Evolutionary conservation across 2,113 vertebrate genomes (phyloP), one percentile per base, ranked within the genome.

Genomic region (Neodon shergylaensis): DNA sequence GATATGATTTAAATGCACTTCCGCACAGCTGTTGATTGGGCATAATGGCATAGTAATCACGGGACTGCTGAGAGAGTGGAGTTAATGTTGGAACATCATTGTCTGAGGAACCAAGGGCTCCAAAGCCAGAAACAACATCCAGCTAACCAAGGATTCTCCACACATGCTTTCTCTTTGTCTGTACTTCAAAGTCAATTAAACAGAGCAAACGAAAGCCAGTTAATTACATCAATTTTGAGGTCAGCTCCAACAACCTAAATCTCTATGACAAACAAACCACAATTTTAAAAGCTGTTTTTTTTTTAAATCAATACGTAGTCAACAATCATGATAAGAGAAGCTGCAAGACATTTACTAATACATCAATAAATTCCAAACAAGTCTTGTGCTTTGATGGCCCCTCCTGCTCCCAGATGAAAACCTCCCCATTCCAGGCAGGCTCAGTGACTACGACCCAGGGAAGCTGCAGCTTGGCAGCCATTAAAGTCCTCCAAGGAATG

Each of bases 1-100:
- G 94, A 94, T 94, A 93, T 90, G 90, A 96, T 97, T 92, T 83
- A 97, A 96, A 97, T 97, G 88, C 49, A 49, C 92, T 97, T 97
- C 88, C 0, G 3, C 86, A 94, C 88, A 96, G 96, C 92, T 97
- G 96, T 94, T 95, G 94, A 97, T 97, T 79, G 90, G 52, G 58
- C 82, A 91, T 87, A 97, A 95, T 91, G 61, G 89, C 85, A 96
- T 81, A 93, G 93, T 83, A 91, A 95, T 94, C 77, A 94, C 16
- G 66, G 72, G 63, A 63, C 63, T 94, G 76, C 86, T 95, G 92
- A 97, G 88, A 87, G 90, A 97, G 66, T 42, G 81, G 63, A 81
- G 82, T 66, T 84, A 87, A 92, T 72, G 86, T 95, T 78, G 24
- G 77, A 94, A 90, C 83, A 90, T 91, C 78, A 86, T 90, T 96